Conservation (phyloP, 2,113 vertebrate species). For the Acrocephalus arundinaceus region DNA sequence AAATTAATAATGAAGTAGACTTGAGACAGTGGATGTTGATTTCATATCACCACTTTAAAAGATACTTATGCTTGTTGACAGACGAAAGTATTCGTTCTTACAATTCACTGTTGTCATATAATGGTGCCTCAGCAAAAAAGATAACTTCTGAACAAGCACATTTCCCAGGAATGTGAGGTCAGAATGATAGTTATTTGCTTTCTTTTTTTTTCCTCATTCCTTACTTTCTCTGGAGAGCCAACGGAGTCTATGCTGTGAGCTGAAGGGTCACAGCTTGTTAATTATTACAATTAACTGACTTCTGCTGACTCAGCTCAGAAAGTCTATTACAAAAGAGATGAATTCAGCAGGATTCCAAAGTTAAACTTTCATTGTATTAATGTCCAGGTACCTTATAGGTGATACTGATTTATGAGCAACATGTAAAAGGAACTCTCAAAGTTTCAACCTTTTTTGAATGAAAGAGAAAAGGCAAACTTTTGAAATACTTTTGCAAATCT, state of each 20-base stretch:
- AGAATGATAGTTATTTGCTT: not conserved
- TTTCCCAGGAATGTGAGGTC: not conserved
- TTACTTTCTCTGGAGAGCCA: not conserved
- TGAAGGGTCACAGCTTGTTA: not conserved
- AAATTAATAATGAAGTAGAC: not conserved
- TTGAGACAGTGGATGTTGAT: not conserved
- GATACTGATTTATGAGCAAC: not conserved
- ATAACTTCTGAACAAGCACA: not conserved
- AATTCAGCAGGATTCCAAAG: slow-evolving; percentile 14
- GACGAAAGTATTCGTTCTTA: not conserved
- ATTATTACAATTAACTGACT: not conserved
- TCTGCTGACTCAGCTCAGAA: not conserved
- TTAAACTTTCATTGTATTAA: not conserved
- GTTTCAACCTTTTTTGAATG: not conserved
- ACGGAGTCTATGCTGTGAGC: not conserved
- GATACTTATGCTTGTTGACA: not conserved
- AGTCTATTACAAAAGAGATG: not conserved
- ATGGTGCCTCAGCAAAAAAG: not conserved
- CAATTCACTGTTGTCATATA: not conserved
- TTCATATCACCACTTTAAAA: not conserved
- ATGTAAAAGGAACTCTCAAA: not conserved
- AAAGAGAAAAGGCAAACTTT: not conserved
- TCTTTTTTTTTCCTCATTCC: not conserved
- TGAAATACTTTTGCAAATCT: not conserved
- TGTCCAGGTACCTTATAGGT: not conserved